Evolutionary conservation across 2,113 vertebrate genomes (phyloP), one percentile per base, ranked within the genome.

Genomic region (Anoura caudifer): DNA sequence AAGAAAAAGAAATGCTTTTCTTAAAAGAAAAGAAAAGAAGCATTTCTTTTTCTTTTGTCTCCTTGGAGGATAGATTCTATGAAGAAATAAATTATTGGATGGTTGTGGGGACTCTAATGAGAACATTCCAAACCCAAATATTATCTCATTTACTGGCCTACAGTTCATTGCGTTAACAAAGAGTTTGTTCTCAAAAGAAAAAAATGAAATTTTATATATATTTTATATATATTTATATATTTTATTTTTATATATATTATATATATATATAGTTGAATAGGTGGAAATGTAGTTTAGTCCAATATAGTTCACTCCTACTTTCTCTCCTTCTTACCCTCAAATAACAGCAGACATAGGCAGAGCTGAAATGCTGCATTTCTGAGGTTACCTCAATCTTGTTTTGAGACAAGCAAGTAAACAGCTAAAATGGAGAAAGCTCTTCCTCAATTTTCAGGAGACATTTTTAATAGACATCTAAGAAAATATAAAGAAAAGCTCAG

Each of bases 381-480:
- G 63, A 31, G 26, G 9, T 80, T 19, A 67, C 26, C 73, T 31
- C 13, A 33, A 5, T 91, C 43, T 81, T 92, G 3, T 47, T 91
- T 63, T 91, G 50, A 92, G 75, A 59, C 12, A 41, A 90, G 43
- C 6, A 79, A 54, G 2, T 69, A 63, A 22, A 91, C 38, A 80
- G 47, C 47, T 91, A 26, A 61, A 72, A 52, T 26, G 22, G 41
- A 38, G 90, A 89, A 63, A 1, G 19, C 28, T 84, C 3, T 80
- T 36, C n/a, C 45, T 79, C 33, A 89, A 70, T 76, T 36, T 93
- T 15, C 1, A 47, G 75, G 36, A 80, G 47, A 3, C 17, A 26
- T 70, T 76, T 85, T 87, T 95, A 81, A 83, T 38, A 81, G 52
- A 90, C 84, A 75, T 82, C 43, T 91, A 73, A 88, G 52, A 61